Percentiles rank a stretch among this genome's conserved stretches.
Conservation (phyloP, 2,797 vertebrate species). For the Cyprinella venusta region DNA sequence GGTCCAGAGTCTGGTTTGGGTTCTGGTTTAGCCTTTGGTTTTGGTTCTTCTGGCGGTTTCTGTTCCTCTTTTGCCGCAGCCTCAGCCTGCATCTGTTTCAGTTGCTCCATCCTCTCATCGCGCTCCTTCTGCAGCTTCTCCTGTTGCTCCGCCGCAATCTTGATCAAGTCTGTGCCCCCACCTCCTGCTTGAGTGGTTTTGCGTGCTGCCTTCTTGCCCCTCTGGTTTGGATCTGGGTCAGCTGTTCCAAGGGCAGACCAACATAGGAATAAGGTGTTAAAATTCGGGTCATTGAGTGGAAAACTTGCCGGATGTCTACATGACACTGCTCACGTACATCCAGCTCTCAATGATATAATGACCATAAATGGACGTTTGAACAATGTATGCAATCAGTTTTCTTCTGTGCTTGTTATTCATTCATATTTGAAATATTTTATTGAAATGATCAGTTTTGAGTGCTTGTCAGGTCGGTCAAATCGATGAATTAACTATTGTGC, state of each 20-base stretch:
- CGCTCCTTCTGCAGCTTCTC: conserved; percentile 70
- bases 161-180: conserved; percentile 66
- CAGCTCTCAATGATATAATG: conserved; percentile 1
- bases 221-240: conserved; percentile 70
- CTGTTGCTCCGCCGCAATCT: conserved; percentile 74
- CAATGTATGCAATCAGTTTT: background rate
- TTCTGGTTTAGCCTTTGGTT: conserved; percentile 26
- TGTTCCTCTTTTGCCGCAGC: background rate
- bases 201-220: conserved; percentile 75
- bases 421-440: background rate
- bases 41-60: background rate
- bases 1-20: background rate
- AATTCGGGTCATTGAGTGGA: conserved; percentile 30
- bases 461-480: background rate
- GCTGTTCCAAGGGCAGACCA: conserved; percentile 59
- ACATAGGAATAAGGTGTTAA: conserved; percentile 48
- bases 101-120: conserved; percentile 65
- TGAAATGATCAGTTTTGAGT: background rate
- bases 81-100: conserved; percentile 55
- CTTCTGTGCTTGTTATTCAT: background rate
- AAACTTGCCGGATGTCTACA: conserved; percentile 15
- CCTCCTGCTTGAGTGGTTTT: conserved; percentile 79
- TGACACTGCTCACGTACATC: background rate
- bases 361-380: background rate
- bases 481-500: background rate